Evolutionary conservation across 2,113 vertebrate species (phyloP).

Genomic region (Megaptera novaeangliae): DNA sequence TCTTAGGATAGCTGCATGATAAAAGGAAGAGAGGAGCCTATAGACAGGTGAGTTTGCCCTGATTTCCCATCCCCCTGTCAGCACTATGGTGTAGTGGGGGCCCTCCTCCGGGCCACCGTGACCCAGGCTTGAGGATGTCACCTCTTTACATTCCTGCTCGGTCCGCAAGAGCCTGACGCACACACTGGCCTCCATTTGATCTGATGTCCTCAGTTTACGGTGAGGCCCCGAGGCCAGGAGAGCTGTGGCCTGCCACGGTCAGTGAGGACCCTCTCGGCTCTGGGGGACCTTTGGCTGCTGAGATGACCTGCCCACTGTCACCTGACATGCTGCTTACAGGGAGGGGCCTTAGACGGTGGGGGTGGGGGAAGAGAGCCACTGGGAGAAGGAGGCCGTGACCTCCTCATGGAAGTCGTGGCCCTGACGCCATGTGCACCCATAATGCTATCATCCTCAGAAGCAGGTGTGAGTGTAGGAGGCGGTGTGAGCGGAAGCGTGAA

Average conservation of each 20-base stretch:
- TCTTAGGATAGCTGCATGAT: background rate
- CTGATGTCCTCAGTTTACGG: background rate
- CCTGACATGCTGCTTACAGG: background rate
- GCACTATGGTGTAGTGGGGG: no score
- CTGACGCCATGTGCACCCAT: accelerated
- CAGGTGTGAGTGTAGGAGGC: background rate
- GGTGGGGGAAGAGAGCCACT: no score
- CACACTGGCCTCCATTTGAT: no score
- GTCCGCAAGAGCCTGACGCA: no score
- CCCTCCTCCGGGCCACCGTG: no score
- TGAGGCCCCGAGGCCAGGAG: background rate
- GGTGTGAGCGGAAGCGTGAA: background rate
- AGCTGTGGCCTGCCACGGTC: background rate
- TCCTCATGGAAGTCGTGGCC: no score
- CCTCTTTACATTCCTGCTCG: background rate
- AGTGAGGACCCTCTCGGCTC: no score
- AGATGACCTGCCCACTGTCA: background rate
- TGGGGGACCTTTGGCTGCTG: no score
- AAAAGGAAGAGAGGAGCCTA: no score
- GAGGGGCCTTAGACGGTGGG: no score
- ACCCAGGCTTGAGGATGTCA: background rate
- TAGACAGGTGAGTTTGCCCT: background rate
- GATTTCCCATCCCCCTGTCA: background rate
- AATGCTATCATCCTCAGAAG: background rate
- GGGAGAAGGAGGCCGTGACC: background rate